Evolutionary conservation across 2,797 vertebrate species (phyloP).

Genomic region (Chelon auratus): DNA sequence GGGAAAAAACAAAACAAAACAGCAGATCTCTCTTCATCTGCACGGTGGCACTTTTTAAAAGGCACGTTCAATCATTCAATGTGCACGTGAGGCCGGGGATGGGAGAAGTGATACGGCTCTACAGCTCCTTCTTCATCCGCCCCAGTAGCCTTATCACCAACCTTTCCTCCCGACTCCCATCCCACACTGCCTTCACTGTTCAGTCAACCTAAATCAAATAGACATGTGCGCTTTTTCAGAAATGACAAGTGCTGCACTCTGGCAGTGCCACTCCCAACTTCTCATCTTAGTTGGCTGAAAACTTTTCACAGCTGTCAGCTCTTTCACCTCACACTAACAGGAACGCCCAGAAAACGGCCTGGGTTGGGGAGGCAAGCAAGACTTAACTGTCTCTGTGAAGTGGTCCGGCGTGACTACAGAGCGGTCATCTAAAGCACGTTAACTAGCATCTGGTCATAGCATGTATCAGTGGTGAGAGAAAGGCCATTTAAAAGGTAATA

Average conservation of each 20-base stretch:
- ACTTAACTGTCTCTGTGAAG: constrained; percentile 33
- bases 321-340: constrained; percentile 69
- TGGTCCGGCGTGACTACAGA: constrained; percentile 11
- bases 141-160: constrained; percentile 26
- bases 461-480: too few species aligned
- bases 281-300: constrained; percentile 70
- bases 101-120: constrained; percentile 31
- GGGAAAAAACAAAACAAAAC: constrained; percentile 1
- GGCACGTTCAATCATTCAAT: constrained; percentile 60
- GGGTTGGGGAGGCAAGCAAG: constrained; percentile 28
- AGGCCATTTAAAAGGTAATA: too few species aligned
- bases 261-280: constrained; percentile 65
- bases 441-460: background rate
- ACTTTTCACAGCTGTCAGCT: constrained; percentile 79
- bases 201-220: constrained; percentile 75
- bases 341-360: constrained; percentile 57
- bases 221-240: constrained; percentile 68
- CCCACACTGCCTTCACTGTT: constrained; percentile 37
- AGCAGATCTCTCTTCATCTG: constrained; percentile 56
- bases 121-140: constrained; percentile 45
- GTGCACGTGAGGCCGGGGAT: constrained; percentile 33
- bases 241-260: constrained; percentile 77
- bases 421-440: constrained; percentile 17
- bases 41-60: constrained; percentile 47
- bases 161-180: constrained; percentile 1